Conservation (phyloP, 2,797 vertebrate species). For the Eleutherodactylus coqui region DNA sequence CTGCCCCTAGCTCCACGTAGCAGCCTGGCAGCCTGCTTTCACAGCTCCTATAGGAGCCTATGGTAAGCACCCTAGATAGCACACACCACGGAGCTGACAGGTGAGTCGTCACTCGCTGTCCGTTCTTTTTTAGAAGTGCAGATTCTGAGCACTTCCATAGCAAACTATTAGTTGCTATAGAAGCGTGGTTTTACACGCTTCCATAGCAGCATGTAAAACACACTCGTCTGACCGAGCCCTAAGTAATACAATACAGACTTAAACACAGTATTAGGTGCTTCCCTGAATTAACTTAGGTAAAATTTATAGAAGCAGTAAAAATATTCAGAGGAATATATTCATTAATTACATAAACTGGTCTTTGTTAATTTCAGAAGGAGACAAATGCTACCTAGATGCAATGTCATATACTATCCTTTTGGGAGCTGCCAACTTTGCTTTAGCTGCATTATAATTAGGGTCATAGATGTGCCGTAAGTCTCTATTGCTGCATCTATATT, state of each 20-base stretch:
- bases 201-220: too few species aligned
- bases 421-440: neutral
- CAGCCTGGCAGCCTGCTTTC: too few species aligned
- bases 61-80: too few species aligned
- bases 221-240: too few species aligned
- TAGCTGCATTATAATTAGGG: neutral
- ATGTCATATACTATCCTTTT: neutral
- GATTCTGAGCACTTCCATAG: too few species aligned
- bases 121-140: too few species aligned
- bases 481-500: neutral
- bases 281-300: neutral
- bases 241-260: neutral
- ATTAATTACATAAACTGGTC: conserved; percentile 4
- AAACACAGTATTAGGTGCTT: neutral
- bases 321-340: neutral
- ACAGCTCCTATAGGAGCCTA: too few species aligned
- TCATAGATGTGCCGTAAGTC: neutral
- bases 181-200: too few species aligned
- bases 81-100: too few species aligned
- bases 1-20: too few species aligned
- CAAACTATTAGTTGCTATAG: too few species aligned
- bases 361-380: neutral
- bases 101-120: too few species aligned
- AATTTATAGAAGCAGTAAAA: neutral
- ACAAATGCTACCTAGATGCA: neutral